A percentile compares a stretch with the other conserved stretches of the same genome.
Conservation (phyloP, 2,113 vertebrate genomes). For the Neolamprologus kungweensis region DNA sequence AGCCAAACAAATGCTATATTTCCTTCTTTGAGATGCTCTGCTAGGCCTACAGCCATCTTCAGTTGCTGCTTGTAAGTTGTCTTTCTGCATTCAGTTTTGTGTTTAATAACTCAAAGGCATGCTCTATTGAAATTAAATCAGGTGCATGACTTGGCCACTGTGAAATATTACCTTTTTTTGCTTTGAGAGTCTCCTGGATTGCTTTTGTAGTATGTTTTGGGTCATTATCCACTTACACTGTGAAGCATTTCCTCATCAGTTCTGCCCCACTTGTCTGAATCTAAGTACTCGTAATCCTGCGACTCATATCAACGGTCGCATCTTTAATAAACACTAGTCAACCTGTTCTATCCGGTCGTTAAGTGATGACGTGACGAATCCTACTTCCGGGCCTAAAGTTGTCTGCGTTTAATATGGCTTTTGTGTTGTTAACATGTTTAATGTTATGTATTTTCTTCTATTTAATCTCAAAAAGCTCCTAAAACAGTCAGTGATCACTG, state of each 20-base stretch:
- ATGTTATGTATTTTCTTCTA: not conserved
- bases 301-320: not conserved
- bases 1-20: not conserved
- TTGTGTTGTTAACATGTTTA: not conserved
- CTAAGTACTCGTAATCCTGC: not conserved
- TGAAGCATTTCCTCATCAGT: not conserved
- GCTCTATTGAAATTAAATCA: not conserved
- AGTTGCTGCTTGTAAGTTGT: not conserved
- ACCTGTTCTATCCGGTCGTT: not conserved
- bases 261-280: not conserved
- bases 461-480: not conserved
- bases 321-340: not conserved
- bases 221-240: not conserved
- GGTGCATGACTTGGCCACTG: not conserved
- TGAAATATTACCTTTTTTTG: not conserved
- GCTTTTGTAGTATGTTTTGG: not conserved
- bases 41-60: not conserved
- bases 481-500: not conserved
- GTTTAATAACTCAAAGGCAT: not conserved
- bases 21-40: not conserved
- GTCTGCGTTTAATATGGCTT: not conserved
- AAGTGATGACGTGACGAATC: not conserved
- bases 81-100: not conserved
- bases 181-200: not conserved
- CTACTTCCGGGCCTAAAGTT: not conserved